Base-by-base conservation (phyloP, 37 sponge, comb jelly and placozoan genomes). In the Chondrilla cf. caribensis region DNA sequence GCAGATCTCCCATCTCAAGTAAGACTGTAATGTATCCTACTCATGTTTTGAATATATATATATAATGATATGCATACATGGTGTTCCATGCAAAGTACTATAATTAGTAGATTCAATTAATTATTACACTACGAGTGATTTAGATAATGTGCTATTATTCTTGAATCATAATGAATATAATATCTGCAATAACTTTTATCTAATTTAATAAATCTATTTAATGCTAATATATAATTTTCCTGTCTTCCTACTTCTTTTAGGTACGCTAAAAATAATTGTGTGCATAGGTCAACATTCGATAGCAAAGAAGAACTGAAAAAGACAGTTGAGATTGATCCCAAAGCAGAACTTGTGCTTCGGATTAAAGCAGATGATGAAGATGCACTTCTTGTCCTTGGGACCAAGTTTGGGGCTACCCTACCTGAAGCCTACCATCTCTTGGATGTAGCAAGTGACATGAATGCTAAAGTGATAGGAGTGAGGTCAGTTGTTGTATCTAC, bases 231-330 rank as follows among this genome's bases (percentile, higher is more conserved):
- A 24, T 3, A 18, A 26, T 51, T 2, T 43, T 33, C 3, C 4
- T 57, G 15, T n/a, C 44, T 29, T 44, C 2, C 43, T 76, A 11
- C 40, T 17, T 25, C 26, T 37, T 6, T 2, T 77, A 86, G 87
- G 82, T 94, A 82, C 81, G 95, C 95, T 32, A 84, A 81, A 36
- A 89, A 70, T 59, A 65, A 60, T 41, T 89, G 87, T 33, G 92
- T 93, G 25, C 36, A 37, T 32, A 65, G 85, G n/a, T 86, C 91
- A 87, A 96, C 97, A 60, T 93, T 96, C 64, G 97, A 96, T 77
- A 93, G 91, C 55, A 89, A 93, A 57, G 51, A 77, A 11, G 97
- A 96, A 47, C 84, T 96, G 42, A 35, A 88, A 80, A 96, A 96
- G 66, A 72, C 85, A 3, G 38, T 70, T 14, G n/a, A 3, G 24